These are phyloP conservation scores for Calliphora vicina DNA, from an alignment of 1,140 invertebrate species.

Conservation along the genomic window DNA sequence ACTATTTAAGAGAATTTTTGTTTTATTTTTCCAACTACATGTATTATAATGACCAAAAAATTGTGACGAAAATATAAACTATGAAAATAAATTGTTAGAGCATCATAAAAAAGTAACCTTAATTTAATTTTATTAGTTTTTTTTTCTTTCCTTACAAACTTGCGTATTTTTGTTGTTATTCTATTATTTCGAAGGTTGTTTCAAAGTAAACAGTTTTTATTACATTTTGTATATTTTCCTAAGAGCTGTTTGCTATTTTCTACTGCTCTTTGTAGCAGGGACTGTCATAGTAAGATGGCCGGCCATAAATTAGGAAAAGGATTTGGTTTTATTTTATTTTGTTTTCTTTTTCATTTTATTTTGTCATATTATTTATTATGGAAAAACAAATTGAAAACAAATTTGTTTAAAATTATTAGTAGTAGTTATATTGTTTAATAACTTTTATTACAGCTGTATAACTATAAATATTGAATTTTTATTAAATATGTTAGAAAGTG, in stretches of 20 bases:
- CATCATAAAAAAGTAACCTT: background rate
- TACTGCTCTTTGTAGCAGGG: background rate
- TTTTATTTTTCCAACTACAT: too few relatives aligned
- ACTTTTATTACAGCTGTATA: too few relatives aligned
- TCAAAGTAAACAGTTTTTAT: background rate
- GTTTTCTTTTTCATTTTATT: too few relatives aligned
- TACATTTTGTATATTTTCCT: background rate
- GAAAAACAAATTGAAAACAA: background rate
- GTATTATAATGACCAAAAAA: too few relatives aligned
- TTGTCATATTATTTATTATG: background rate
- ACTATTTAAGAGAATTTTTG: too few relatives aligned
- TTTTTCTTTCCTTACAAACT: too few relatives aligned
- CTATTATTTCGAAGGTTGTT: background rate
- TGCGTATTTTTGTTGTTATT: background rate
- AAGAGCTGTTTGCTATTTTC: background rate
- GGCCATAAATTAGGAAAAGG: background rate
- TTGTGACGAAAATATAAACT: too few relatives aligned
- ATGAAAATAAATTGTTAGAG: background rate
- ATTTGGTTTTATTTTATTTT: background rate
- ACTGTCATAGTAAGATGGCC: background rate
- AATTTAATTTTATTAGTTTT: background rate
- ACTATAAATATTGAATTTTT: too few relatives aligned
- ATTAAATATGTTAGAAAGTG: too few relatives aligned
- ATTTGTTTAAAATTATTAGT: background rate
- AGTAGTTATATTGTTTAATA: too few relatives aligned